Evolutionary conservation across 1,140 invertebrate genomes (phyloP), one percentile per base, ranked within the genome.

Genomic region (Centruroides sculpturatus): DNA sequence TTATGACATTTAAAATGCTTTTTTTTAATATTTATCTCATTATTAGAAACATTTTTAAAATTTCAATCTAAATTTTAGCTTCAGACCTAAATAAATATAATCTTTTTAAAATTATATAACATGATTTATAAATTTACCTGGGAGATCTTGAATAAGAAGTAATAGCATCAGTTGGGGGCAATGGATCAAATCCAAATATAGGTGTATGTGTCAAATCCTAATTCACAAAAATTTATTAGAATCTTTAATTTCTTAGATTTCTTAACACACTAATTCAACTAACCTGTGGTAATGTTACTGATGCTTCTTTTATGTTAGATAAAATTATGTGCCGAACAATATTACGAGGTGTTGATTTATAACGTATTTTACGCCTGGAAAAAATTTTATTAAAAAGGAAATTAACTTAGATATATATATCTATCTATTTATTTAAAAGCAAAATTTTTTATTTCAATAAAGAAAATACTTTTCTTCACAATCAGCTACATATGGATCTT

Each of bases 291-390:
- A 81, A 66, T 46, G 76, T 74, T 35, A 80, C 74, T 36, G 76
- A 79, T 10, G 85, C 78, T 66, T 87, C 84, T 70, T 86, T 87
- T 41, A 86, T 79, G 68, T 89, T 88, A 0, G 86, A 86, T 3
- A 92, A 72, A 52, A 92, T 77, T 54, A 92, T 82, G 71, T 92
- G 87, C 41, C 89, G 75, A 35, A 83, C 76, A 65, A 92, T 83
- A 71, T 84, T 87, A 47, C 80, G 72, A 3, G 88, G 88, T 13
- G 85, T 77, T 8, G 80, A 81, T 65, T 79, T 78, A 72, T 85
- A 89, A 53, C 83, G 69, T 62, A 75, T 74, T 6, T 73, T 70
- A 53, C 85, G 73, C 56, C 75, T 76, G 59, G 64, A 64, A 52
- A 51, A 51, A 51, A 23, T 41, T 41, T 8, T 41, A n/a, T n/a